Evolutionary conservation across 2,797 vertebrate species (phyloP).

Genomic region (Acanthurus leucopareius): DNA sequence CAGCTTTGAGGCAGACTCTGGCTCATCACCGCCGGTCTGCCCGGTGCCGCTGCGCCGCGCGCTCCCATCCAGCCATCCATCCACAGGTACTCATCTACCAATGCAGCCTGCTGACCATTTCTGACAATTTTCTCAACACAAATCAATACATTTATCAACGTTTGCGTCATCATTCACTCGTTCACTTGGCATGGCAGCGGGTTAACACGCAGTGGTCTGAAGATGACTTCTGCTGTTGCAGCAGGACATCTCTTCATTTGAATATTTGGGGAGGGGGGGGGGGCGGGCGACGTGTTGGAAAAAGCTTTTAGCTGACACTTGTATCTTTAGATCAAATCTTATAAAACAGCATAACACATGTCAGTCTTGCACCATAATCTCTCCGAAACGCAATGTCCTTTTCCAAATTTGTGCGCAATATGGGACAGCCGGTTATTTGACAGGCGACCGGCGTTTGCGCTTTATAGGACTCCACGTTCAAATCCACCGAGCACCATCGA

Average conservation of each 20-base stretch:
- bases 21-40: constrained; percentile 36
- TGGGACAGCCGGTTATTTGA: constrained; percentile 70
- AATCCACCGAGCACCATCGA: constrained; percentile 31
- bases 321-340: constrained; percentile 5
- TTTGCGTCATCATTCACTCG: constrained; percentile 50
- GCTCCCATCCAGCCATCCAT: constrained; percentile 63
- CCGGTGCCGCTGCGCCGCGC: constrained; percentile 58
- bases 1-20: constrained; percentile 35
- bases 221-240: constrained; percentile 75
- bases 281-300: constrained; percentile 28
- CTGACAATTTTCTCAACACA: constrained; percentile 26
- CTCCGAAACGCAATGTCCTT: constrained; percentile 21
- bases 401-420: constrained; percentile 58
- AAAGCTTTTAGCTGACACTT: constrained; percentile 27
- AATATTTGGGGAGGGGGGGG: constrained; percentile 54
- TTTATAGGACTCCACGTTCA: constrained; percentile 45
- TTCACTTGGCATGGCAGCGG: constrained; percentile 29
- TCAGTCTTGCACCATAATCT: constrained; percentile 7
- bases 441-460: constrained; percentile 72
- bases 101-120: constrained; percentile 40
- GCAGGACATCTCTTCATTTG: constrained; percentile 72
- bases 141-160: constrained; percentile 58
- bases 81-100: constrained; percentile 74
- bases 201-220: constrained; percentile 53
- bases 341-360: not conserved